These are phyloP conservation scores for Sarotherodon lohbergeri DNA, from an alignment of 2,113 vertebrate genomes.

Conservation along the genomic window DNA sequence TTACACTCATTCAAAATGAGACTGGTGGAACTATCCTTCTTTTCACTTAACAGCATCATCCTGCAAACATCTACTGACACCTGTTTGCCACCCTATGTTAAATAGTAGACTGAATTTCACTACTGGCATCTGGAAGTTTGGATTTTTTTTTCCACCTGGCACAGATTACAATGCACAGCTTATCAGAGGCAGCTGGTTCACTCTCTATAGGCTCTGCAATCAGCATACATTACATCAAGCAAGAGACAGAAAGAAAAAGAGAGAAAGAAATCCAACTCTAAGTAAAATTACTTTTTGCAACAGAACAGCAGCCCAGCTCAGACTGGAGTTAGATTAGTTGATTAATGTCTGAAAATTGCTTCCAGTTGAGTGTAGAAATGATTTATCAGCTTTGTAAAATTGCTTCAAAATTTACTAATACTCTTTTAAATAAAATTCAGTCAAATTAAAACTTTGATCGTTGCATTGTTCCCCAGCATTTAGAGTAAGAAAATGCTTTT, in stretches of 20 bases:
- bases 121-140: not conserved
- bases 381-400: not conserved
- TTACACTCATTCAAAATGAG: constrained; percentile 15
- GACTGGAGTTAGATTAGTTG: not conserved
- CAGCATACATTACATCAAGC: constrained; percentile 36
- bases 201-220: constrained; percentile 30
- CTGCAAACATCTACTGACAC: not conserved
- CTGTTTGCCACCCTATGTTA: not conserved
- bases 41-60: not conserved
- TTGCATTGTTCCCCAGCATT: not conserved
- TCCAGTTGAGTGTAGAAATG: not conserved
- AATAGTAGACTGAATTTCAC: not conserved
- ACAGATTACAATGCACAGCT: constrained; percentile 16
- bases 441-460: not conserved
- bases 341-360: not conserved
- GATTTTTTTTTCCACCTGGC: not conserved
- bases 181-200: constrained; percentile 44
- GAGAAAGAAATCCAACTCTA: not conserved
- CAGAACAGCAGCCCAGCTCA: not conserved
- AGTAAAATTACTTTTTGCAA: not conserved
- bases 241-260: not conserved
- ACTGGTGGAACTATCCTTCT: not conserved
- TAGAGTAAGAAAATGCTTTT: not conserved
- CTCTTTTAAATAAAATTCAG: not conserved
- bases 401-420: not conserved